Evolutionary conservation across 2,888 invertebrate genomes (phyloP).

Genomic region (Coleophora deauratella): DNA sequence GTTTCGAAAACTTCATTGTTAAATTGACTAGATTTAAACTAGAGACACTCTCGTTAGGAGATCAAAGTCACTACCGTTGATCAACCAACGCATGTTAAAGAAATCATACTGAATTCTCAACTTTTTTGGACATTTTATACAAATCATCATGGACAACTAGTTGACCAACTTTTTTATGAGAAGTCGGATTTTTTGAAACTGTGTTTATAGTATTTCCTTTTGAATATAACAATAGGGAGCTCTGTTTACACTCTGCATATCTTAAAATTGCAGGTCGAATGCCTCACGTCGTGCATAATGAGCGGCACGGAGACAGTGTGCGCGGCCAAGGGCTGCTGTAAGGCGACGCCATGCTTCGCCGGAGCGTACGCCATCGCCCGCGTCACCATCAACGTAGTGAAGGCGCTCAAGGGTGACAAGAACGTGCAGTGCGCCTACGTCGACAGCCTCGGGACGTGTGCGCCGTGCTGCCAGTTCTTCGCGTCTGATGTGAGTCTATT

Average conservation of each 20-base stretch:
- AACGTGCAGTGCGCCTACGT: conserved; percentile 53
- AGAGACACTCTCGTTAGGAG: no score
- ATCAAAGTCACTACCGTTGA: no score
- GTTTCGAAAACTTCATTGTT: no score
- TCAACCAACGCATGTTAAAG: no score
- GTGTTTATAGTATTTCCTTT: no score
- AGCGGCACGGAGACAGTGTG: conserved; percentile 47
- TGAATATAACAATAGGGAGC: no score
- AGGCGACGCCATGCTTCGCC: conserved; percentile 47
- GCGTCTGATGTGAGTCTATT: conserved; percentile 44
- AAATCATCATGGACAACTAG: no score
- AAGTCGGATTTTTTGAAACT: no score
- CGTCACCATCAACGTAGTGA: conserved; percentile 51
- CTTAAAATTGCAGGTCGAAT: conserved; percentile 39
- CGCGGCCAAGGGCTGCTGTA: conserved; percentile 37
- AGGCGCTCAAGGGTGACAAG: conserved; percentile 44
- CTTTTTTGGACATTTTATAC: no score
- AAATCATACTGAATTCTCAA: no score
- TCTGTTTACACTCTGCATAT: neutral
- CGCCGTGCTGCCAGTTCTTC: conserved; percentile 58
- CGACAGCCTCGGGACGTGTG: conserved; percentile 49
- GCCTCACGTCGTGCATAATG: conserved; percentile 61
- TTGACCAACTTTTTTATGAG: no score
- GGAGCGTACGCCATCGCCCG: conserved; percentile 60
- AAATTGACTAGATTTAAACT: no score